phyloP scores from a whole-genome alignment of 2,797 vertebrate species.

The Enteromius viviparus region DNA sequence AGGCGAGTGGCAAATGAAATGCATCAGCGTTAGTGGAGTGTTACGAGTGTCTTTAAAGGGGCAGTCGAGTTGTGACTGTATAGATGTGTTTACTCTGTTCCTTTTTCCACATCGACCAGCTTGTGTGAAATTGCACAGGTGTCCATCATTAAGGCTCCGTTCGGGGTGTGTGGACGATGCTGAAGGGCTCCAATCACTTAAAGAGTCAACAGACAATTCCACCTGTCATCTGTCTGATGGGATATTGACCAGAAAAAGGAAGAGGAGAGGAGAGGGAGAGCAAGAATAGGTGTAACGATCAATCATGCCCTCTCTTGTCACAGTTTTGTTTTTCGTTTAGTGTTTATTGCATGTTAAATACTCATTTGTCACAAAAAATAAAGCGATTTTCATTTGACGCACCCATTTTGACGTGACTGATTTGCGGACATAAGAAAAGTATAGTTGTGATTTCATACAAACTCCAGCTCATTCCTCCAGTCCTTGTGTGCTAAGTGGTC shows the following conservation, averaged over 20 bases:
- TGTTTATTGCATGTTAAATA: conserved; percentile 14
- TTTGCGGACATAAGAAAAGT: not conserved
- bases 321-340: conserved; percentile 20
- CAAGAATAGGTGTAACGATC: conserved; percentile 46
- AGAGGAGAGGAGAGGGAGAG: conserved; percentile 42
- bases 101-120: conserved; percentile 52
- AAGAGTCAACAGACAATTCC: conserved; percentile 64
- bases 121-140: conserved; percentile 59
- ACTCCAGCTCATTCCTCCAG: conserved; percentile 58
- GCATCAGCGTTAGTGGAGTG: conserved; percentile 34
- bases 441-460: conserved; percentile 12
- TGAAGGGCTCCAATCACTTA: conserved; percentile 64
- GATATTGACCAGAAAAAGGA: conserved; percentile 63
- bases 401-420: not conserved
- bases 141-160: conserved; percentile 63
- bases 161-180: conserved; percentile 57
- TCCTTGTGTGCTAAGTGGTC: conserved; percentile 72
- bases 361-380: conserved; percentile 6
- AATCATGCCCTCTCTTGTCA: conserved; percentile 45
- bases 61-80: conserved; percentile 42
- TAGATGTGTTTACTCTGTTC: conserved; percentile 51
- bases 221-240: conserved; percentile 64
- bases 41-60: conserved; percentile 41
- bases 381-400: not conserved
- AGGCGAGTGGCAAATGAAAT: conserved; percentile 45